Evolutionary conservation across 2,888 invertebrate species (phyloP).

Genomic region (Macrosiphum euphorbiae): DNA sequence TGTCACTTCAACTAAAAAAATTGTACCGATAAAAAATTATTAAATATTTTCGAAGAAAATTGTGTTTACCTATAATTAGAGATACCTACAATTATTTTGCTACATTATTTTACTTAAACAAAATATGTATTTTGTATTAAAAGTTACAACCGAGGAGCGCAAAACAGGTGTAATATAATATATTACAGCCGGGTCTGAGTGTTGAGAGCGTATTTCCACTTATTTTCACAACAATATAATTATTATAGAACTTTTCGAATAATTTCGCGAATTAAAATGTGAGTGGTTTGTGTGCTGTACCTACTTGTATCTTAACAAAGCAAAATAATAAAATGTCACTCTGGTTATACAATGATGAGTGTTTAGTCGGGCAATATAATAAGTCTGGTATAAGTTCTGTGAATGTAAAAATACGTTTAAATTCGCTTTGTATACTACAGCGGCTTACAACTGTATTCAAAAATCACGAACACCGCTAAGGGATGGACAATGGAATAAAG

Average conservation of each 20-base stretch:
- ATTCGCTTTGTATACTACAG: background rate
- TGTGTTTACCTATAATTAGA: background rate
- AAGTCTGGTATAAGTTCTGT: background rate
- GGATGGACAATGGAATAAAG: background rate
- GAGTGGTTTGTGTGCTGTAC: background rate
- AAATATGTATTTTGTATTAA: background rate
- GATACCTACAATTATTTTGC: background rate
- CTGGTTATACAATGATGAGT: background rate
- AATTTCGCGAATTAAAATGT: background rate
- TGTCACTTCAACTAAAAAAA: background rate
- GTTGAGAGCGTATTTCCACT: background rate
- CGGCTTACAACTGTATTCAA: background rate
- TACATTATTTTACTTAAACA: background rate
- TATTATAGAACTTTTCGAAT: background rate
- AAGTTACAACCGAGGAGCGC: background rate
- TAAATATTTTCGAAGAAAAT: background rate
- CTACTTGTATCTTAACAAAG: background rate
- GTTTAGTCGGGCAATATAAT: too few species aligned
- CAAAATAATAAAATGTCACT: background rate
- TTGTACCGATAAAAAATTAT: background rate
- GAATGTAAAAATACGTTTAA: background rate
- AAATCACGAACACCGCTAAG: background rate
- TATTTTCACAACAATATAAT: background rate
- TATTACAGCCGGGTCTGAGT: background rate
- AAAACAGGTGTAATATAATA: slow-evolving; percentile 1